Evolutionary conservation across 2,888 invertebrate genomes (phyloP), one percentile per base, ranked within the genome.

Genomic region (Anthrax anthrax): DNA sequence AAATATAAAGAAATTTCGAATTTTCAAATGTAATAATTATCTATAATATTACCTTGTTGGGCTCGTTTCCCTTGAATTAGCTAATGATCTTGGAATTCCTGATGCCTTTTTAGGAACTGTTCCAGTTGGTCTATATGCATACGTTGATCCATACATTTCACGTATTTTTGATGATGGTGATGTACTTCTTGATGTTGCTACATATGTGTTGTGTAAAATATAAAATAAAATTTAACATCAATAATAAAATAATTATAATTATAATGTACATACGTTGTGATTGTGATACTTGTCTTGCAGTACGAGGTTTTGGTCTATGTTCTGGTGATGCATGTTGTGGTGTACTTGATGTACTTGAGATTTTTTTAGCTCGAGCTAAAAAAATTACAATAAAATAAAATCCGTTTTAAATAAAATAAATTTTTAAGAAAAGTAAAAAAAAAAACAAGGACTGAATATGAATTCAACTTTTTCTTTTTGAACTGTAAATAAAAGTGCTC

Each of bases 131-230:
- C 59, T 56, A 48, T 67, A 65, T 29, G 63, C 58, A 36, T 60
- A 58, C 43, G 60, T 56, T 10, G 54, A 75, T 46, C 75, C 72
- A 53, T 72, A 82, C 47, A 79, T 73, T 60, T 86, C 86, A 47
- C 80, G 79, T 53, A 84, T 69, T 51, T 90, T 80, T 1, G 92
- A 88, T 47, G 91, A 88, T 0, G 96, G 95, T 1, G 95, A 95
- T 44, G 89, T 89, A 5, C 92, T 92, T 37, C 96, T 76, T 56
- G 94, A 94, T 42, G 89, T 87, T 9, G 96, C 91, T 91, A 36
- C 4, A 34, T 34, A 34, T 9, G 4, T 34, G 4, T 34, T 5
- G 34, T 34, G 4, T n/a, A 16, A 32, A 32, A 32, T 12, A 32
- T 32, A 61, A 50, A 47, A 49, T n/a, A 45, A 45, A 39, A 5